Evolutionary conservation across 2,797 vertebrate species (phyloP).

Genomic region (Melanogrammus aeglefinus): DNA sequence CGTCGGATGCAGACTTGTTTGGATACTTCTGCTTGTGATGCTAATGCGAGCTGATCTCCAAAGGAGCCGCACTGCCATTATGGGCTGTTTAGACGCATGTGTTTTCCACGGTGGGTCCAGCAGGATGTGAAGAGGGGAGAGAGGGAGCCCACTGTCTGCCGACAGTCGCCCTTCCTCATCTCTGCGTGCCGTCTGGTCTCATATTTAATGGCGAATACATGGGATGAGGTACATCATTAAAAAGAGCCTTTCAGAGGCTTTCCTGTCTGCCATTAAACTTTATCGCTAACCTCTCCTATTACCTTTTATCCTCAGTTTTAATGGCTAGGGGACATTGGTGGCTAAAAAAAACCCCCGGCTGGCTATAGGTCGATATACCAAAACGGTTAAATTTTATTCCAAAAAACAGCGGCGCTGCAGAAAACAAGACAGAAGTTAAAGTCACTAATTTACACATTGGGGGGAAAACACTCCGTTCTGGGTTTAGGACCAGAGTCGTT

Average conservation of each 20-base stretch:
- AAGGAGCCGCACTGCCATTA: neutral
- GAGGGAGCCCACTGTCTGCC: constrained; percentile 42
- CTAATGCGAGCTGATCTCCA: constrained; percentile 58
- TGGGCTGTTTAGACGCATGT: neutral
- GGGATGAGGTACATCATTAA: constrained; percentile 81
- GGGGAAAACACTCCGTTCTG: neutral
- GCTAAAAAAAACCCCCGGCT: constrained; percentile 76
- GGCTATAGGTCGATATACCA: constrained; percentile 42
- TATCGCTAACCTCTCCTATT: constrained; percentile 81
- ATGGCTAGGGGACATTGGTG: constrained; percentile 47
- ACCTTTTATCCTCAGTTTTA: constrained; percentile 71
- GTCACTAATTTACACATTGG: neutral
- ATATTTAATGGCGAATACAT: constrained; percentile 77
- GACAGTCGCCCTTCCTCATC: constrained; percentile 42
- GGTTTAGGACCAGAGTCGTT: neutral
- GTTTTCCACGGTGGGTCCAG: constrained; percentile 36
- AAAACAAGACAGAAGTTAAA: neutral
- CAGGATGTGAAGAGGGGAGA: constrained; percentile 18
- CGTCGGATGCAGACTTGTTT: constrained; percentile 29
- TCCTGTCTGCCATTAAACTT: constrained; percentile 86
- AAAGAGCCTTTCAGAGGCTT: constrained; percentile 84
- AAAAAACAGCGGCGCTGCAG: neutral
- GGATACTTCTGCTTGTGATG: constrained; percentile 51
- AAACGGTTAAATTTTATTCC: neutral
- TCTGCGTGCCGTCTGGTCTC: constrained; percentile 50